These are phyloP conservation scores for Leptura quadrifasciata DNA, from an alignment of 2,888 invertebrate genomes.

Conservation along the genomic window DNA sequence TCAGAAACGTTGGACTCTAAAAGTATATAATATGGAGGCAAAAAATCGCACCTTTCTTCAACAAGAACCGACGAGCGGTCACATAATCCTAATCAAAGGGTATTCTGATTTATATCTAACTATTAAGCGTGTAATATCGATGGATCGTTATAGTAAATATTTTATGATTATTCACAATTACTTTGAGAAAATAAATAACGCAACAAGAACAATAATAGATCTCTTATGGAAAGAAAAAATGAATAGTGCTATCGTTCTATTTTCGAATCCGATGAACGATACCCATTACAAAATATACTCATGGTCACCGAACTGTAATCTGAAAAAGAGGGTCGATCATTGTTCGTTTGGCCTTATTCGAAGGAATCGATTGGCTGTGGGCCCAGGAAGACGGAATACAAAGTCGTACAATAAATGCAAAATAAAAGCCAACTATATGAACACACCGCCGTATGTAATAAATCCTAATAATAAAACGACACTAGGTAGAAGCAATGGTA, in stretches of 20 bases:
- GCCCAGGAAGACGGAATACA: too few relatives aligned
- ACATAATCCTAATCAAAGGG: neutral
- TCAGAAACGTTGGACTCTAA: neutral
- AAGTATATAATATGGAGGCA: neutral
- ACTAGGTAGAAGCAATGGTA: neutral
- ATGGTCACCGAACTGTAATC: neutral
- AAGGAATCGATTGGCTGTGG: too few relatives aligned
- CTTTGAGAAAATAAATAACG: neutral
- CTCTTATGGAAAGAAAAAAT: neutral
- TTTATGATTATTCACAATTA: neutral
- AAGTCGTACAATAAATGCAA: neutral
- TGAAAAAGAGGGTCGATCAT: neutral
- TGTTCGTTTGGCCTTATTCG: too few relatives aligned
- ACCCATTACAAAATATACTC: neutral
- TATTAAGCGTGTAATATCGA: neutral
- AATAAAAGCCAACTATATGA: neutral
- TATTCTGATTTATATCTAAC: neutral
- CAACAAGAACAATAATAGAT: neutral
- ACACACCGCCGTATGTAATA: neutral
- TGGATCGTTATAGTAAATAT: neutral
- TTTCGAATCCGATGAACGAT: neutral
- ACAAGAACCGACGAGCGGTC: neutral
- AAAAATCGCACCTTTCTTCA: neutral
- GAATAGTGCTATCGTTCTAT: neutral
- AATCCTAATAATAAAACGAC: neutral